phyloP scores from a whole-genome alignment of 1,140 invertebrate genomes.

The Zelostemma sp. region DNA sequence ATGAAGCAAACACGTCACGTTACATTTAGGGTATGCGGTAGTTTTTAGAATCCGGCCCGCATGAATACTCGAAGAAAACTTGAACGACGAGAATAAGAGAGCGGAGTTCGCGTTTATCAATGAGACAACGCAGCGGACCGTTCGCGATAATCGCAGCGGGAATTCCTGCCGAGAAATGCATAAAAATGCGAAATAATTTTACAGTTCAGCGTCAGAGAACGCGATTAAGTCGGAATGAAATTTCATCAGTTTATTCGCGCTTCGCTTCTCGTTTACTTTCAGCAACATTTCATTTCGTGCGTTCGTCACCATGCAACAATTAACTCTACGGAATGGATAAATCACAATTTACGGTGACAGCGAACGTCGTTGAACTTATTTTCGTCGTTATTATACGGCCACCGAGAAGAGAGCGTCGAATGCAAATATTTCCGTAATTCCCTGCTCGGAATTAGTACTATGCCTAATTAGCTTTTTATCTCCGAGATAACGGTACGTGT shows the following conservation, averaged over 20 bases:
- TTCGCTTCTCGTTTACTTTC: constrained; percentile 3
- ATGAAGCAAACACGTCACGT: constrained; percentile 32
- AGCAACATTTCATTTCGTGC: constrained; percentile 33
- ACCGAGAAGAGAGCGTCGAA: background rate
- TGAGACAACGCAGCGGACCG: constrained; percentile 10
- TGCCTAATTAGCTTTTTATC: background rate
- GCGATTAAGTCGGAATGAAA: no score
- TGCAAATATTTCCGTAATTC: constrained; percentile 16
- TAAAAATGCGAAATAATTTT: no score
- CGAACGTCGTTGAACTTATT: constrained; percentile 47
- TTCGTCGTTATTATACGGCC: constrained; percentile 30
- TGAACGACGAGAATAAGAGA: background rate
- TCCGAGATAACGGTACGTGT: background rate
- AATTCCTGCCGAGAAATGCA: constrained; percentile 1
- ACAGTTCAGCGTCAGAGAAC: no score
- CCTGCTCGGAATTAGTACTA: background rate
- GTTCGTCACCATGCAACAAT: constrained; percentile 37
- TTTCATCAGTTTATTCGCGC: constrained; percentile 9
- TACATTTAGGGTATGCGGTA: constrained; percentile 8
- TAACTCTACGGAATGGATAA: constrained; percentile 50
- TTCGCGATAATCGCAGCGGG: background rate
- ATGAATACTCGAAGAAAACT: background rate
- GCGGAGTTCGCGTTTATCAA: constrained; percentile 22
- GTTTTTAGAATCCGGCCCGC: constrained; percentile 17
- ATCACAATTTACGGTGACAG: constrained; percentile 59